phyloP scores from a whole-genome alignment of 2,888 invertebrate genomes.

The Drosophila niveifrons region DNA sequence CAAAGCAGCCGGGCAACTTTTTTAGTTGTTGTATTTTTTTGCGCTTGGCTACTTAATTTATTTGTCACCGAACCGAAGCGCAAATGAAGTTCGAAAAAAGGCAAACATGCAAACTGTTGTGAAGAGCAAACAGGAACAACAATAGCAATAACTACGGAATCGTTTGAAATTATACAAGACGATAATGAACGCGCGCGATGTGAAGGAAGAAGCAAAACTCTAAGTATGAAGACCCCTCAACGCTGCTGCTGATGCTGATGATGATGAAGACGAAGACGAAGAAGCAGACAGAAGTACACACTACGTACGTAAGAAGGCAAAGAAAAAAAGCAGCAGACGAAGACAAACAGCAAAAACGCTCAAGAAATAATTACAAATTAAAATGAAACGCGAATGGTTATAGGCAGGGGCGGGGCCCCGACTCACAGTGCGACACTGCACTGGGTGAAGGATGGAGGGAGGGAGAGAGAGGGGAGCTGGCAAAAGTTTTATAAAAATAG shows the following conservation, averaged over 20 bases:
- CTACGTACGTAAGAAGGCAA: conserved; percentile 3
- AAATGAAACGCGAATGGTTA: conserved; percentile 73
- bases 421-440: too few relatives aligned
- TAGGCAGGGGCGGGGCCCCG: conserved; percentile 24
- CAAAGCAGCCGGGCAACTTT: conserved; percentile 57
- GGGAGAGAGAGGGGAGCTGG: conserved; percentile 21
- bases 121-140: conserved; percentile 25
- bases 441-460: neutral
- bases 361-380: conserved; percentile 79
- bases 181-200: conserved; percentile 52
- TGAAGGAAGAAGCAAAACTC: conserved; percentile 15
- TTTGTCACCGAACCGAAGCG: conserved; percentile 80
- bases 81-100: conserved; percentile 76
- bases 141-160: conserved; percentile 58
- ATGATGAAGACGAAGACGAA: neutral
- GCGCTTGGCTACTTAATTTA: conserved; percentile 71
- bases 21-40: conserved; percentile 7
- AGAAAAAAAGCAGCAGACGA: neutral
- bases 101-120: conserved; percentile 57
- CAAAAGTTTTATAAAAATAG: conserved; percentile 71
- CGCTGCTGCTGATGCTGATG: neutral
- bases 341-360: conserved; percentile 59
- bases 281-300: conserved; percentile 13
- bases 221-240: neutral
- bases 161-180: conserved; percentile 68